Conservation (phyloP, 2,888 invertebrate species). For the Cetonia aurata region DNA sequence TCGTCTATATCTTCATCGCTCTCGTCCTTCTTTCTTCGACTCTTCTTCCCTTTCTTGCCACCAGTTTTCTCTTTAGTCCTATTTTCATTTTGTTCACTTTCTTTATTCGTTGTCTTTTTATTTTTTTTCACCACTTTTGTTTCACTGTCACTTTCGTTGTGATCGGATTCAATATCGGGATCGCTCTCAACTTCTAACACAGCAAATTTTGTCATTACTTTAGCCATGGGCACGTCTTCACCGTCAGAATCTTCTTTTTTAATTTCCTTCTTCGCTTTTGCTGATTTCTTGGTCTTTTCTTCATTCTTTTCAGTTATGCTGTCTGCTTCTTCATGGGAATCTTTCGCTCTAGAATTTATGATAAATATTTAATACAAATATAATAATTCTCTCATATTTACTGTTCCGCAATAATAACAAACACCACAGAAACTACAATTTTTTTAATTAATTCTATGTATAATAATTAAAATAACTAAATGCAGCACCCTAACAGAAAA, state of each 20-base stretch:
- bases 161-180: constrained; percentile 62
- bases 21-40: constrained; percentile 79
- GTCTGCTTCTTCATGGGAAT: constrained; percentile 61
- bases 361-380: neutral
- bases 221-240: constrained; percentile 64
- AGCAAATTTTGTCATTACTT: constrained; percentile 70
- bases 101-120: constrained; percentile 64
- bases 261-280: constrained; percentile 58
- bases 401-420: too few relatives aligned
- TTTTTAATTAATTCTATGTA: too few relatives aligned
- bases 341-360: constrained; percentile 59
- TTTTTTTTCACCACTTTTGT: constrained; percentile 63
- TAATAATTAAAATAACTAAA: too few relatives aligned
- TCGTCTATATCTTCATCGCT: constrained; percentile 88
- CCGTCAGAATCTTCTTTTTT: constrained; percentile 61
- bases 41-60: constrained; percentile 80
- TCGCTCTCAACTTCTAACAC: constrained; percentile 76
- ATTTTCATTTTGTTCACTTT: constrained; percentile 61
- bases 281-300: constrained; percentile 63
- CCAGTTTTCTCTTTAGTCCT: constrained; percentile 61
- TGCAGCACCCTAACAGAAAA: too few relatives aligned
- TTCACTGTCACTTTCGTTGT: constrained; percentile 64
- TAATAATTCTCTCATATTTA: too few relatives aligned
- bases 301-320: constrained; percentile 60
- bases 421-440: too few relatives aligned